Evolutionary conservation across 2,797 vertebrate genomes (phyloP).

Genomic region (Helarctos malayanus): DNA sequence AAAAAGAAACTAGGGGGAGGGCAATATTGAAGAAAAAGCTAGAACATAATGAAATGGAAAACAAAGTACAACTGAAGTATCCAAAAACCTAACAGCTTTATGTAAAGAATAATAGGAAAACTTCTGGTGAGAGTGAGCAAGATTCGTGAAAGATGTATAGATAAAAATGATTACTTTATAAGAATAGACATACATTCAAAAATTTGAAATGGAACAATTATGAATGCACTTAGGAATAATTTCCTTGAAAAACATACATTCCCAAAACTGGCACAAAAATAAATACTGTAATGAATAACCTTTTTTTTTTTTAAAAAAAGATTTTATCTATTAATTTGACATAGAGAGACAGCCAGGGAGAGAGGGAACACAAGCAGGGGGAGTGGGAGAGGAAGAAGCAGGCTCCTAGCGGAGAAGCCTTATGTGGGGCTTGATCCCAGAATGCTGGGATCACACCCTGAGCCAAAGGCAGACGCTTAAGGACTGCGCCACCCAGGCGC

Average conservation of each 20-base stretch:
- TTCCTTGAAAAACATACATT: not conserved
- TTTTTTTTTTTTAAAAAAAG: not conserved
- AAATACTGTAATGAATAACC: not conserved
- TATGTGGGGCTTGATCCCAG: too few relatives aligned
- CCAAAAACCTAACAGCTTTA: not conserved
- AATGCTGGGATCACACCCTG: too few relatives aligned
- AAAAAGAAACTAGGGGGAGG: not conserved
- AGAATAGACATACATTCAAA: not conserved
- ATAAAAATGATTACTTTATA: not conserved
- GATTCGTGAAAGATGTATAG: not conserved
- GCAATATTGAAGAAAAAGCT: not conserved
- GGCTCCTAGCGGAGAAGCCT: too few relatives aligned
- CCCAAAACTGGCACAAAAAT: not conserved
- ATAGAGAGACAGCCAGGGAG: too few relatives aligned
- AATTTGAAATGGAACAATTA: not conserved
- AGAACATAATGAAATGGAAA: not conserved
- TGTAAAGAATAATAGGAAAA: not conserved
- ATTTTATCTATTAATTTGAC: too few relatives aligned
- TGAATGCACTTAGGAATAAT: not conserved
- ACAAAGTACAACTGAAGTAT: not conserved
- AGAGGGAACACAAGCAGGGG: too few relatives aligned
- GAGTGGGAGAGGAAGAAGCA: too few relatives aligned
- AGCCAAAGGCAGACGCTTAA: too few relatives aligned
- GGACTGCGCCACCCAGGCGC: too few relatives aligned
- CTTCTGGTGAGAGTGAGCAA: not conserved